Base-by-base conservation (phyloP, 2,113 vertebrate species). In the Arenaria interpres region DNA sequence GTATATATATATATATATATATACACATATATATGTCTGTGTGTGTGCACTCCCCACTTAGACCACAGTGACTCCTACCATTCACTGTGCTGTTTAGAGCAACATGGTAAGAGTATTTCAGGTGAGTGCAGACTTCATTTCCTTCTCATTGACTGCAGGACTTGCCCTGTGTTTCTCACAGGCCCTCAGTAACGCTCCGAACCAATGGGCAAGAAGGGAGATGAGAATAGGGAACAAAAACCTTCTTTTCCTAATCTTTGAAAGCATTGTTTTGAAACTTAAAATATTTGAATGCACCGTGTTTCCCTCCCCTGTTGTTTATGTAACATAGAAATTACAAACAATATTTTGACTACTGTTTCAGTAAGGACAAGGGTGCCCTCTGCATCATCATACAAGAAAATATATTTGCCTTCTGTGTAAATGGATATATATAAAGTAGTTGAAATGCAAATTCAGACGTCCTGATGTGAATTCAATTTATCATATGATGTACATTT, bases 1-100 rank as follows among this genome's bases (percentile, higher is more conserved):
- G 14, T 37, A 23, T 27, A 9, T n/a, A 1, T 14, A 2, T 12
- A 3, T 27, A 6, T 23, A 5, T 0, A 0, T 17, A 2, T 14
- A 2, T 12, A 3, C 24, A 6, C 20, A 5, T 0, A 0, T 17
- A 2, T 20, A 5, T 28, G 8, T 6, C 7, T 7, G 12, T 10
- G 9, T 15, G 41, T 3, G 8, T 3, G 3, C 4, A 14, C n/a
- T 63, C 67, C 57, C 13, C n/a, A 16, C 12, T 75, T 67, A 66
- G 41, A 69, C 39, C 27, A 33, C 39, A 66, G 78, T 35, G 22
- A 39, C 39, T 83, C 53, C 27, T 32, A 51, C 57, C 3, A 0
- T 56, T n/a, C n/a, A 21, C 6, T 57, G 43, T 19, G 45, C 25
- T 10, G 1, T 30, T 83, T 22, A 9, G 28, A 80, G 32, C 19